These are phyloP conservation scores for Cephalopterus ornatus DNA, from an alignment of 2,113 vertebrate species.

Conservation along the genomic window DNA sequence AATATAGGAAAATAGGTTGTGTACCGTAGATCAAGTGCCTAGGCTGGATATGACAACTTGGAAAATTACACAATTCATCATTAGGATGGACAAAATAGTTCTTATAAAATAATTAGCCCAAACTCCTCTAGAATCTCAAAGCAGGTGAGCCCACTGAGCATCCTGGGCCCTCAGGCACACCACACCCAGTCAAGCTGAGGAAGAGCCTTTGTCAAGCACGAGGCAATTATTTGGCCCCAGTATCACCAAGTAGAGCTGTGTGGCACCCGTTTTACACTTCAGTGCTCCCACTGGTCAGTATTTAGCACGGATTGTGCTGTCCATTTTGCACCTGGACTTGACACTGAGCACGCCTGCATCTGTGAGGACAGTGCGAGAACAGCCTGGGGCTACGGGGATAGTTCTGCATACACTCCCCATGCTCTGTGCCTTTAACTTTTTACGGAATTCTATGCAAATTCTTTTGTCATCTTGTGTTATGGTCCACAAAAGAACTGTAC, in stretches of 20 bases:
- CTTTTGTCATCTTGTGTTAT: background rate
- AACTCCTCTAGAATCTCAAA: background rate
- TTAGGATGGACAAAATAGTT: background rate
- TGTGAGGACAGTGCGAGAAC: background rate
- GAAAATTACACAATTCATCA: background rate
- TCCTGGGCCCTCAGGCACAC: background rate
- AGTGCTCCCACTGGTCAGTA: background rate
- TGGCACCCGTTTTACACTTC: background rate
- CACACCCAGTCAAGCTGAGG: background rate
- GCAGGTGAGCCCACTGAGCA: background rate
- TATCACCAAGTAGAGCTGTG: background rate
- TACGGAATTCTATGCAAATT: background rate
- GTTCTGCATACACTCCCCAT: background rate
- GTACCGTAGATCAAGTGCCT: background rate
- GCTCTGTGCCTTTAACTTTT: background rate
- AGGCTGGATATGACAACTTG: background rate
- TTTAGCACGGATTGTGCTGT: background rate
- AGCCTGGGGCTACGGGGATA: accelerated
- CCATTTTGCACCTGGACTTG: background rate
- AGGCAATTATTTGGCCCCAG: background rate
- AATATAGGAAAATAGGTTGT: background rate
- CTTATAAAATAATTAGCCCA: background rate
- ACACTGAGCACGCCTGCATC: background rate
- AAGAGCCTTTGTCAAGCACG: background rate
- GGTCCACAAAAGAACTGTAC: background rate